A percentile compares a stretch with the other conserved stretches of the same genome.
These are phyloP conservation scores for Diplolepis rosae DNA, from an alignment of 2,888 invertebrate species.

Conservation along the genomic window DNA sequence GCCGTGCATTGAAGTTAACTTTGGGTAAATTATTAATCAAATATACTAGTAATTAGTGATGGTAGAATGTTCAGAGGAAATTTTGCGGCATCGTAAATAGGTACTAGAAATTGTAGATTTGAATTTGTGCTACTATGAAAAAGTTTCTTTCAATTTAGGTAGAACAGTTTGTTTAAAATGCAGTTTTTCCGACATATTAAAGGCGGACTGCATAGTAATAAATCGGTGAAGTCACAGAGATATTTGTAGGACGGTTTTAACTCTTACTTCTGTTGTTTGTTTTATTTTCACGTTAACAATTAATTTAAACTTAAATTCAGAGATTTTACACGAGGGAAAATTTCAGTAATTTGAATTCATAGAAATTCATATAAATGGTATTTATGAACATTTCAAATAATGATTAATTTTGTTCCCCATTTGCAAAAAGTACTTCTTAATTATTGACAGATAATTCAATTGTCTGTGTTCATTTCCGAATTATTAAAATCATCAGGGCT, in stretches of 20 bases:
- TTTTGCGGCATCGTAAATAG: not conserved
- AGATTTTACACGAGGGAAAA: too few species aligned
- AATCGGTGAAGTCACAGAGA: not conserved
- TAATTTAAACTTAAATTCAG: too few species aligned
- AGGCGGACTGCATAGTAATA: not conserved
- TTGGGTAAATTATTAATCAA: not conserved
- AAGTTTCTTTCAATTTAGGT: constrained; percentile 2
- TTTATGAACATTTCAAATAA: too few species aligned
- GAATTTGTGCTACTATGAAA: not conserved
- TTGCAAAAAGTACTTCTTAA: not conserved
- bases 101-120: not conserved
- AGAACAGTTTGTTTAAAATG: constrained; percentile 19
- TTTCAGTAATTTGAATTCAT: too few species aligned
- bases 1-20: too few species aligned
- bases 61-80: not conserved
- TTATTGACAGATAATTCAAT: not conserved
- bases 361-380: too few species aligned
- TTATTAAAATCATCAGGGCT: not conserved
- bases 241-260: not conserved
- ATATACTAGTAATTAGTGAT: not conserved
- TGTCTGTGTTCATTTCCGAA: not conserved
- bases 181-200: constrained; percentile 12
- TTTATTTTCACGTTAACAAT: too few species aligned
- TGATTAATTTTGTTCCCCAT: too few species aligned
- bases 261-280: not conserved